phyloP scores from a whole-genome alignment of 2,113 vertebrate species.

The Thamnophis sirtalis region DNA sequence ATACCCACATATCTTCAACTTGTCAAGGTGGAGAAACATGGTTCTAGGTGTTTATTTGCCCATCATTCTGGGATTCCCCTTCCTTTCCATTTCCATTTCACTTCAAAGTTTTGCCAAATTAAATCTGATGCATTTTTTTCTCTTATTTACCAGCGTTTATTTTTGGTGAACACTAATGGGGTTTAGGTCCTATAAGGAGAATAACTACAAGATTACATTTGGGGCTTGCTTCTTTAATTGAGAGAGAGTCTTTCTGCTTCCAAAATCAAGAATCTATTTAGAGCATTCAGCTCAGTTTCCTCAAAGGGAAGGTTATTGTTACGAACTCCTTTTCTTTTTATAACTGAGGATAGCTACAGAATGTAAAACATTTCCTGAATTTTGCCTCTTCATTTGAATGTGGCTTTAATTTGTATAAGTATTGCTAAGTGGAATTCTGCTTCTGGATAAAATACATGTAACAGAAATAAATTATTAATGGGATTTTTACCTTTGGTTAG shows the following conservation, averaged over 20 bases:
- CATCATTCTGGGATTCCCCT: background rate
- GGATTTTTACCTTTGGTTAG: slow-evolving; percentile 21
- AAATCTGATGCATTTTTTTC: background rate
- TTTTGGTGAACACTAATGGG: background rate
- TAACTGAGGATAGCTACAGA: background rate
- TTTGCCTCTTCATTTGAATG: background rate
- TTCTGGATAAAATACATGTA: slow-evolving; percentile 43
- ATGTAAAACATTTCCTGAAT: background rate
- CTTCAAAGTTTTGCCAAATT: background rate
- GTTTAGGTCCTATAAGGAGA: background rate
- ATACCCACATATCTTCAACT: background rate
- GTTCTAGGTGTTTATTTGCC: background rate
- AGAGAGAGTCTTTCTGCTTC: background rate
- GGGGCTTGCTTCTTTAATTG: background rate
- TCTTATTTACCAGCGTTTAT: background rate
- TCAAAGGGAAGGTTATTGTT: background rate
- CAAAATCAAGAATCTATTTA: background rate
- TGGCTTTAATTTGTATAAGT: background rate
- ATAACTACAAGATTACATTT: background rate
- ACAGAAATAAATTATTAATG: slow-evolving; percentile 43
- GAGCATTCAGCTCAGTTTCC: background rate
- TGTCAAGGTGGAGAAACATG: background rate
- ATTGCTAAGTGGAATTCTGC: slow-evolving; percentile 19
- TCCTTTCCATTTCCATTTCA: background rate
- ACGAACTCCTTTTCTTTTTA: background rate